Evolutionary conservation across 2,797 vertebrate genomes (phyloP).

Genomic region (Holocentrus rufus): DNA sequence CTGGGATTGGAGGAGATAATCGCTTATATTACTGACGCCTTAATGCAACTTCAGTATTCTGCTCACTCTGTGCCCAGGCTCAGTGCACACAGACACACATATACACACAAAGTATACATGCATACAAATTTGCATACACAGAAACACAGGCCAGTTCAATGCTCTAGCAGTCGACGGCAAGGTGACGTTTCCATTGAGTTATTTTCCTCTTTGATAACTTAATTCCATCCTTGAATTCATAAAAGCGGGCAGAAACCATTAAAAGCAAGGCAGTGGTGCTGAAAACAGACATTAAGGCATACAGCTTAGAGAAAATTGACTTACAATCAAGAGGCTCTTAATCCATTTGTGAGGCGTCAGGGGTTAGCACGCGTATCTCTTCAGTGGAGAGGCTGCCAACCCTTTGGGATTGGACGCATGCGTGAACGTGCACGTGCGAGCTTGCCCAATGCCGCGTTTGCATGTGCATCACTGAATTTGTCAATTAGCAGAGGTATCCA

Average conservation of each 20-base stretch:
- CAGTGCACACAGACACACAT: constrained; percentile 18
- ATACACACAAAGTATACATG: not conserved
- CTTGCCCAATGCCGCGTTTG: constrained; percentile 23
- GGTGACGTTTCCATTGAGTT: constrained; percentile 56
- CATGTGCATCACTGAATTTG: not conserved
- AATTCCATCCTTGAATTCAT: constrained; percentile 68
- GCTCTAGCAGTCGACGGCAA: constrained; percentile 27
- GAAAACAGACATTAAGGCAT: constrained; percentile 72
- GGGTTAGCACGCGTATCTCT: constrained; percentile 63
- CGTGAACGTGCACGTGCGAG: constrained; percentile 9
- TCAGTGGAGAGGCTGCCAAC: constrained; percentile 27
- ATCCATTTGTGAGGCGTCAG: constrained; percentile 66
- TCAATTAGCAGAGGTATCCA: constrained; percentile 39
- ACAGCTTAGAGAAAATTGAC: constrained; percentile 72
- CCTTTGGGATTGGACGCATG: constrained; percentile 47
- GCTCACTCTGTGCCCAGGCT: constrained; percentile 37
- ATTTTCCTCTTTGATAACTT: constrained; percentile 65
- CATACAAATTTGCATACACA: not conserved
- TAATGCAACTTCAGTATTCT: constrained; percentile 36
- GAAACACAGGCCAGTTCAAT: not conserved
- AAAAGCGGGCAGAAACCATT: constrained; percentile 66
- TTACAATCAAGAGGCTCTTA: constrained; percentile 66
- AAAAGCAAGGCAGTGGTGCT: constrained; percentile 70
- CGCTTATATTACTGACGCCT: constrained; percentile 35
- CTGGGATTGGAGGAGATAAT: constrained; percentile 30